phyloP scores from a whole-genome alignment of 2,797 vertebrate genomes.

The Enteromius trimaculatus region DNA sequence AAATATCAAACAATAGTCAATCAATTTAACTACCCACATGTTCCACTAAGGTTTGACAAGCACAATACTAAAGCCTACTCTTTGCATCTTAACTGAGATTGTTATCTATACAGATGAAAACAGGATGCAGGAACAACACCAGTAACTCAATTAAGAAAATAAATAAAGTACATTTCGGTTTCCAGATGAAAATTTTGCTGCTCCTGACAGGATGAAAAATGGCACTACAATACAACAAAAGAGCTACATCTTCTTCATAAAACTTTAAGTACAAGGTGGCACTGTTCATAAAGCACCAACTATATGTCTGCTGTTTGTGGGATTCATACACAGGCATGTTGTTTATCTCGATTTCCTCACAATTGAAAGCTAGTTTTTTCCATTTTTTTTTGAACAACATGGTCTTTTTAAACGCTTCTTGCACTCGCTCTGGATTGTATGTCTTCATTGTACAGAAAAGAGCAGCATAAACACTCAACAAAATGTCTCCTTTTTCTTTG shows the following conservation, averaged over 20 bases:
- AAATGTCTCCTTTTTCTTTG: slow-evolving; percentile 10
- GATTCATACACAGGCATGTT: neutral
- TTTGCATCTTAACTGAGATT: neutral
- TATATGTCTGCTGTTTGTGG: neutral
- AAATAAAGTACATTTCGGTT: neutral
- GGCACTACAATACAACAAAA: neutral
- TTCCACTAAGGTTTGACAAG: neutral
- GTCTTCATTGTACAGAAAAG: neutral
- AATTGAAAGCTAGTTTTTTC: neutral
- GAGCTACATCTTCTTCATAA: neutral
- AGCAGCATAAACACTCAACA: neutral
- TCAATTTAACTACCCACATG: neutral
- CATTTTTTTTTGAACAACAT: neutral
- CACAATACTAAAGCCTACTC: neutral
- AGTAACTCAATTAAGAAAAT: neutral
- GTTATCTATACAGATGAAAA: neutral
- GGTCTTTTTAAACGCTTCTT: neutral
- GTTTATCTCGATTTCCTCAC: neutral
- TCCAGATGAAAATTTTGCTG: neutral
- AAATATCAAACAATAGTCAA: neutral
- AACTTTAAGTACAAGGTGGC: neutral
- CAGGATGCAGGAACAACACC: neutral
- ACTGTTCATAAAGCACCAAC: neutral
- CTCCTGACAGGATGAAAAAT: slow-evolving; percentile 13
- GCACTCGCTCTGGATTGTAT: neutral